Conservation (phyloP, 2,113 vertebrate species). For the Orycteropus afer region DNA sequence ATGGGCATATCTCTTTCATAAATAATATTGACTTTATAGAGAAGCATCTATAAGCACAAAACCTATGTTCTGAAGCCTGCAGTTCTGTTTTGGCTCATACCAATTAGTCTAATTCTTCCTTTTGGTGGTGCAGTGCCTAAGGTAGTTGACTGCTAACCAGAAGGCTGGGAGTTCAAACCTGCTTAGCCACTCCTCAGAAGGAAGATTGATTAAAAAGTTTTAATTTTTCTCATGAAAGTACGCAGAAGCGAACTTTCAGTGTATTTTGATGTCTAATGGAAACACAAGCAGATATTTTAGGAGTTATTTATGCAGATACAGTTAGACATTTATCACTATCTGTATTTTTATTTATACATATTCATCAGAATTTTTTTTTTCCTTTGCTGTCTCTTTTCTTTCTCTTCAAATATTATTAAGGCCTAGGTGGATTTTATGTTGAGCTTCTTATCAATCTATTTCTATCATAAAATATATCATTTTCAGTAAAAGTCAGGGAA, state of each 20-base stretch:
- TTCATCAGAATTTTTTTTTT: not conserved
- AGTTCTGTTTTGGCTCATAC: slow-evolving; percentile 11
- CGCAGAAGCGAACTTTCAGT: slow-evolving; percentile 2
- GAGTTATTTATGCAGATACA: not conserved
- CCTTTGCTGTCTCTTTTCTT: not conserved
- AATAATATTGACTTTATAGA: slow-evolving; percentile 34
- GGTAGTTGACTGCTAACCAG: no score
- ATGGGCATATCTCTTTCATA: slow-evolving; percentile 17
- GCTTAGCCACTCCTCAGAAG: no score
- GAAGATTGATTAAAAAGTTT: slow-evolving; percentile 24
- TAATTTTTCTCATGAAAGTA: slow-evolving; percentile 38
- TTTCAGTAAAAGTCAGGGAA: slow-evolving; percentile 31
- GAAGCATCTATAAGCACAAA: slow-evolving; percentile 43
- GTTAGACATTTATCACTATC: not conserved
- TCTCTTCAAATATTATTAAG: slow-evolving; percentile 41
- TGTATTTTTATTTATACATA: slow-evolving; percentile 12
- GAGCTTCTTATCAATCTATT: not conserved
- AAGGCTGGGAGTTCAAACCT: no score
- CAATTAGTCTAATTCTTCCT: slow-evolving; percentile 9
- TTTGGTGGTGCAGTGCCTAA: no score
- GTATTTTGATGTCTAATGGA: not conserved
- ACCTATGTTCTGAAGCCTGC: not conserved
- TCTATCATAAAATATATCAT: slow-evolving; percentile 30
- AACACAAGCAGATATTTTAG: not conserved
- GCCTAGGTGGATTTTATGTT: slow-evolving; percentile 67